These are phyloP conservation scores for Pseudoips prasinana DNA, from an alignment of 2,888 invertebrate genomes.

Conservation along the genomic window DNA sequence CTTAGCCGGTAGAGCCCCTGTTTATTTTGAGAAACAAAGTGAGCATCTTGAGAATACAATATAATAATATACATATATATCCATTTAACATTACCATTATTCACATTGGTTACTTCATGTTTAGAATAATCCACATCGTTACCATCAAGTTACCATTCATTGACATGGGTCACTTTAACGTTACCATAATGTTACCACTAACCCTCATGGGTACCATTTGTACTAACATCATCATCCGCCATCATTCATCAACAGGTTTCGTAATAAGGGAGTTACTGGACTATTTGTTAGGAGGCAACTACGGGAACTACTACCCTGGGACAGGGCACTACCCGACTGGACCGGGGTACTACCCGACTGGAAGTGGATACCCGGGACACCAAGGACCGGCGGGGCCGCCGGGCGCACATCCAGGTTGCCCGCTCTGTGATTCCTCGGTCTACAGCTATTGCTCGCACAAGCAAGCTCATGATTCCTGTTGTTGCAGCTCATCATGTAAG, in stretches of 20 bases:
- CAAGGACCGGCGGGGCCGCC: constrained; percentile 59
- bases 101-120: too few relatives aligned
- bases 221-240: constrained; percentile 7
- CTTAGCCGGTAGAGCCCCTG: too few relatives aligned
- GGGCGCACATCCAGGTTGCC: constrained; percentile 83
- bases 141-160: too few relatives aligned
- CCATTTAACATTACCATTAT: too few relatives aligned
- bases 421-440: constrained; percentile 89
- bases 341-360: constrained; percentile 36
- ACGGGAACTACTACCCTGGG: constrained; percentile 47
- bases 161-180: too few relatives aligned
- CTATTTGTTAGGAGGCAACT: constrained; percentile 71
- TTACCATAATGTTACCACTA: too few relatives aligned
- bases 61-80: too few relatives aligned
- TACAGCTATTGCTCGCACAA: constrained; percentile 89
- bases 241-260: constrained; percentile 66
- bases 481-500: constrained; percentile 82
- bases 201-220: too few relatives aligned
- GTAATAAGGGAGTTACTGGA: constrained; percentile 73
- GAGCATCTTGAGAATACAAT: too few relatives aligned
- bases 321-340: constrained; percentile 25
- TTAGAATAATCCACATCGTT: too few relatives aligned
- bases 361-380: constrained; percentile 37
- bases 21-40: too few relatives aligned
- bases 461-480: constrained; percentile 88